Percentiles rank a stretch among this genome's conserved stretches.
Conservation (phyloP, 2,888 invertebrate genomes). For the Sinelater perroti region DNA sequence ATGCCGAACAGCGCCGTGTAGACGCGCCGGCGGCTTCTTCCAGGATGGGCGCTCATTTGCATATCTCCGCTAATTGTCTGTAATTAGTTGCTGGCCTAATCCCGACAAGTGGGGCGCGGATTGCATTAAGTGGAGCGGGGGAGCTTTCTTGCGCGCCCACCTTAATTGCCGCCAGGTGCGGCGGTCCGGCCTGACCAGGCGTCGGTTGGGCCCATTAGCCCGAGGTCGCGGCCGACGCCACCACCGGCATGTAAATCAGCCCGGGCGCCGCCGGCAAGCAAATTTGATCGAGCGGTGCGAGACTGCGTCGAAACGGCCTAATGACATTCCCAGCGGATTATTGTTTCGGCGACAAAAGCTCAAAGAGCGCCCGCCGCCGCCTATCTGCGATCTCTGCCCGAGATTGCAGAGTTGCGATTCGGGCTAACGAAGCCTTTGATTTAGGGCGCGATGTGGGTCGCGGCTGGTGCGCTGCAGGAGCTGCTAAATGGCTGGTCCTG, state of each 20-base stretch:
- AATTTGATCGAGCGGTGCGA: conserved; percentile 21
- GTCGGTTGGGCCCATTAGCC: neutral
- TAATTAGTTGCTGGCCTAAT: conserved; percentile 26
- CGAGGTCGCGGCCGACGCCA: neutral
- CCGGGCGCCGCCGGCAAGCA: conserved; percentile 17
- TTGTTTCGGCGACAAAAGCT: conserved; percentile 14
- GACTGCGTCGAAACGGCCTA: conserved; percentile 22
- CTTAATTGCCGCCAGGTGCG: conserved; percentile 11
- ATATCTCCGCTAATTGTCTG: conserved; percentile 24
- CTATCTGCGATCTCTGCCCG: conserved; percentile 27
- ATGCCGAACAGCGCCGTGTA: conserved; percentile 5
- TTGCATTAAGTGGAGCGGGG: conserved; percentile 9
- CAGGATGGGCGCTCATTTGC: conserved; percentile 6
- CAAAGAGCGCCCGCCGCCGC: neutral
- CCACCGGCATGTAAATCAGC: conserved; percentile 27
- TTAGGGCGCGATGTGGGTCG: conserved; percentile 31
- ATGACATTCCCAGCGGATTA: conserved; percentile 16
- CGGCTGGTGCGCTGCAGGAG: conserved; percentile 19
- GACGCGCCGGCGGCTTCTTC: conserved; percentile 1
- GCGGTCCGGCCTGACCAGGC: conserved; percentile 6
- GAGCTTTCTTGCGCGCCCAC: neutral
- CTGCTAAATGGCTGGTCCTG: neutral
- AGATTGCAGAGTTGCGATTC: conserved; percentile 38
- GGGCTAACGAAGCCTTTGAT: conserved; percentile 37
- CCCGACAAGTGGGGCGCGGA: neutral